Base-by-base conservation (phyloP, 2,888 invertebrate genomes). In the Ptychoptera albimana region DNA sequence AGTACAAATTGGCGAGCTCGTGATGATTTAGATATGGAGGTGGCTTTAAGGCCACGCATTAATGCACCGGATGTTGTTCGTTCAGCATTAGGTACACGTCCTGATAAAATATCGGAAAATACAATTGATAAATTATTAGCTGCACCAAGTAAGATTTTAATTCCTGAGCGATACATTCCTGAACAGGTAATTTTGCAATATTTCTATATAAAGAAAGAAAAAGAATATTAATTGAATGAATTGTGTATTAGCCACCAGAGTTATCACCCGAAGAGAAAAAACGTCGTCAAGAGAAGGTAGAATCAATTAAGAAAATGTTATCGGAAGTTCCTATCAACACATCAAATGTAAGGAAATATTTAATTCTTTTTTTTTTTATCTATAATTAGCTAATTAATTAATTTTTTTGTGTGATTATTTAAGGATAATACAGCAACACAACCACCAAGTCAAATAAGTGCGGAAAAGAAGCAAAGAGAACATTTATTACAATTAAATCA, bases 151-250 rank as follows among this genome's bases (percentile, higher is more conserved):
- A 91, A 91, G 69, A 91, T 92, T 53, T 70, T 82, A 49, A 92
- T 92, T 55, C 92, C 92, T 0, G 91, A 92, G 66, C 73, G 92
- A 52, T 92, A 92, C 57, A 82, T 91, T 53, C 89, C 91, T 15
- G 91, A 92, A 62, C 83, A 85, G 70, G 79, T 84, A 53, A 56
- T 54, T 50, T n/a, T 6, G 1, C 2, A 14, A 40, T 10, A 15
- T 8, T 15, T 46, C 11, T 29, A 12, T 11, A 11, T 32, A 14
- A 29, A n/a, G 34, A 23, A 23, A 23, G 23, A 23, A 23, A 23
- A 23, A 23, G 23, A 23, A 23, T 5, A 23, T 23, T 5, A 3
- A 23, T 23, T 23, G 36, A 10, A 2, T n/a, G 37, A n/a, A 32
- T 16, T 15, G 29, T 14, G n/a, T 53, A 54, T 13, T 52, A 81